These are phyloP conservation scores for Dendrocincla fuliginosa DNA, from an alignment of 2,797 vertebrate species.

Conservation along the genomic window DNA sequence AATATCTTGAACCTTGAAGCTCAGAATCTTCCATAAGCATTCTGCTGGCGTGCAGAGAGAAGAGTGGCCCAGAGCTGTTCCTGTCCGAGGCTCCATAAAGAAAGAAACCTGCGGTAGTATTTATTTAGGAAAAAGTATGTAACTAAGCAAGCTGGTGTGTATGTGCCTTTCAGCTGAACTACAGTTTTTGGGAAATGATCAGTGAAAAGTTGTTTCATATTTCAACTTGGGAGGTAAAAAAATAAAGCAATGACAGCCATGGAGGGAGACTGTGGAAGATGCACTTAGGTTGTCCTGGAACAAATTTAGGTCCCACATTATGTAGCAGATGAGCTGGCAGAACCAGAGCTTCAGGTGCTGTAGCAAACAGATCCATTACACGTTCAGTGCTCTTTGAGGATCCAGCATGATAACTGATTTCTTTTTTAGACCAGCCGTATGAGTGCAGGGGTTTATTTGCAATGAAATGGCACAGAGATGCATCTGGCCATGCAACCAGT, in stretches of 20 bases:
- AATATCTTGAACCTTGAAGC: background rate
- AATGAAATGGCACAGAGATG: background rate
- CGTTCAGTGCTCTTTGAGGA: background rate
- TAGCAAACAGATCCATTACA: background rate
- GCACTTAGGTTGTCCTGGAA: background rate
- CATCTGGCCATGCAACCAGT: background rate
- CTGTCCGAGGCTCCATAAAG: background rate
- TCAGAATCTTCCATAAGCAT: background rate
- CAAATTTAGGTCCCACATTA: background rate
- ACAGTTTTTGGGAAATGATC: background rate
- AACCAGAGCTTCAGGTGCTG: background rate
- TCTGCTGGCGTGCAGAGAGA: background rate
- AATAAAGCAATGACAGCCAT: background rate
- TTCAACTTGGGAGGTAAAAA: background rate
- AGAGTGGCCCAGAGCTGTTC: background rate
- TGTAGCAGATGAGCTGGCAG: background rate
- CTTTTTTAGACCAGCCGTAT: background rate
- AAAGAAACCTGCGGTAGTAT: accelerated
- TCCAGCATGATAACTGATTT: background rate
- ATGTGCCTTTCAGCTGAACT: background rate
- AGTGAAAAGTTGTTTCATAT: background rate
- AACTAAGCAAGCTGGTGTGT: background rate
- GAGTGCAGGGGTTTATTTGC: background rate
- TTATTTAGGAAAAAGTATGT: background rate
- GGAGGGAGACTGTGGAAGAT: background rate